A percentile compares a stretch with the other conserved stretches of the same genome.
Evolutionary conservation across 2,797 vertebrate species (phyloP).

Genomic region (Tarsius wallacei): DNA sequence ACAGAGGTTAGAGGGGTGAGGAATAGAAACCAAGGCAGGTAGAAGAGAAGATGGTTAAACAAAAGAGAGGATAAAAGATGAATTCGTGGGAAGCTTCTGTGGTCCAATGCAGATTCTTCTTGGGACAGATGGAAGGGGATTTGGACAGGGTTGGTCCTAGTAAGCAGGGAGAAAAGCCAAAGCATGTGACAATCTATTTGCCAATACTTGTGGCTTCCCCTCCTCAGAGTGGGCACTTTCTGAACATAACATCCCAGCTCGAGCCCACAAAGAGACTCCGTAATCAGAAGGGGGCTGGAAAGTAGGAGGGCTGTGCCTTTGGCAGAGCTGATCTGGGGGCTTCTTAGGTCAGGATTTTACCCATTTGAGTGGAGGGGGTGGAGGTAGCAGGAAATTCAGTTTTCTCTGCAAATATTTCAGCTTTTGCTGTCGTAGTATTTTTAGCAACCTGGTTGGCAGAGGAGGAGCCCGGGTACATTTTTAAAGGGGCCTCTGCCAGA

Average conservation of each 20-base stretch:
- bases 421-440: conserved; percentile 86
- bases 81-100: conserved; percentile 41
- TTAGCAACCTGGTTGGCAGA: conserved; percentile 87
- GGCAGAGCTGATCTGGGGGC: conserved; percentile 57
- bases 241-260: conserved; percentile 65
- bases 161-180: conserved; percentile 61
- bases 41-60: not conserved
- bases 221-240: conserved; percentile 61
- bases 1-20: not conserved
- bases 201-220: conserved; percentile 63
- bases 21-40: not conserved
- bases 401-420: conserved; percentile 88
- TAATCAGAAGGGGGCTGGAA: conserved; percentile 41
- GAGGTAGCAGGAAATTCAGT: conserved; percentile 81
- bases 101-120: conserved; percentile 17
- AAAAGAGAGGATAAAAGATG: not conserved
- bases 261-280: conserved; percentile 64
- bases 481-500: conserved; percentile 85
- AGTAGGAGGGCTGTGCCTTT: conserved; percentile 42
- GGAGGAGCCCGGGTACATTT: conserved; percentile 83
- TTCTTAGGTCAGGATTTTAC: conserved; percentile 84
- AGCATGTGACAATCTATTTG: conserved; percentile 45
- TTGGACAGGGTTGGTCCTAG: conserved; percentile 64
- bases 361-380: conserved; percentile 74
- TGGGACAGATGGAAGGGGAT: conserved; percentile 63